Percentiles rank a stretch among this genome's conserved stretches.
Conservation (phyloP, 2,113 vertebrate species). For the Bos javanicus region DNA sequence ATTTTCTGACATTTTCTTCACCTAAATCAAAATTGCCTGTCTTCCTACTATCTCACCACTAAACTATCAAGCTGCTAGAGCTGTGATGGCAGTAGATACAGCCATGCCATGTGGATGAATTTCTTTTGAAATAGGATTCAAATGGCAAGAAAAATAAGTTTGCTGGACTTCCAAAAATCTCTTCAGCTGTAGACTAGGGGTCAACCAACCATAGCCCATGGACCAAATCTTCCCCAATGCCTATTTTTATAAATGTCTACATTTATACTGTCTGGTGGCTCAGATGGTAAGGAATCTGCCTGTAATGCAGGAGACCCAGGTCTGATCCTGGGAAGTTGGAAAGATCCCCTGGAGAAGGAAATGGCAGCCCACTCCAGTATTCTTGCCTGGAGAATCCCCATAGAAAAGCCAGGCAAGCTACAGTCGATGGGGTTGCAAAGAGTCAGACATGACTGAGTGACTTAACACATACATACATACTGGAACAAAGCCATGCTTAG, state of each 20-base stretch:
- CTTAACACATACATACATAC: neutral
- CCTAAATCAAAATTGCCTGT: neutral
- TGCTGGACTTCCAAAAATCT: neutral
- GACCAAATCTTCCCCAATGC: neutral
- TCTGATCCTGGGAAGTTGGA: neutral
- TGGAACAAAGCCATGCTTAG: neutral
- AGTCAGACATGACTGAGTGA: neutral
- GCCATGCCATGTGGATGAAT: neutral
- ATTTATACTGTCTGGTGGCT: neutral
- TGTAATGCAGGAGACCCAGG: neutral
- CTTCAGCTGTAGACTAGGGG: neutral
- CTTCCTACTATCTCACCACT: neutral
- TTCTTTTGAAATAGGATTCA: neutral
- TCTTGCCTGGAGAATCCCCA: neutral
- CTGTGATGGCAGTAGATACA: neutral
- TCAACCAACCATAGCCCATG: neutral
- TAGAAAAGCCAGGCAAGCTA: neutral
- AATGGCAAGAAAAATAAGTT: neutral
- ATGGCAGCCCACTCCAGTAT: neutral
- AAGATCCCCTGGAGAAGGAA: neutral
- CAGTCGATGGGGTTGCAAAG: fast-evolving
- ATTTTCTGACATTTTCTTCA: neutral
- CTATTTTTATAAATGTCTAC: neutral
- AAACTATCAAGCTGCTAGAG: neutral
- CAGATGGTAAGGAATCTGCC: neutral